Conservation (phyloP, 2,113 vertebrate genomes). For the Myrmecophaga tridactyla region DNA sequence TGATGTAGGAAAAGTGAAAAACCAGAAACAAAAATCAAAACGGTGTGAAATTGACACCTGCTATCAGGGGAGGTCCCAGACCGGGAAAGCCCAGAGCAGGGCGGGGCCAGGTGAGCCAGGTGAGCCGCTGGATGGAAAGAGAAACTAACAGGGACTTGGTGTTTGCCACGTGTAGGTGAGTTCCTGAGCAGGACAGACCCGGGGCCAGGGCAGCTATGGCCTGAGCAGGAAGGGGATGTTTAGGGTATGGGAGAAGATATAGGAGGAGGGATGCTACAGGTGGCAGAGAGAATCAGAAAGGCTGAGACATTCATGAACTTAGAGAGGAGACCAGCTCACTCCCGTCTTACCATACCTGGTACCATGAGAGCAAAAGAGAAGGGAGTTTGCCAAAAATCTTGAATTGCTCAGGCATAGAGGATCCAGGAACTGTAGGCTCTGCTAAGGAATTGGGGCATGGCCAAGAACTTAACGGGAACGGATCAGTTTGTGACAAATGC, state of each 20-base stretch:
- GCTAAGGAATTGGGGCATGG: fast-evolving
- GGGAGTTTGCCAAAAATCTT: neutral
- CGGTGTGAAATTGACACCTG: neutral
- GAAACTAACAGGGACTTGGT: neutral
- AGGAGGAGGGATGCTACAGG: too few species aligned
- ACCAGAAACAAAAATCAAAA: slow-evolving; percentile 33
- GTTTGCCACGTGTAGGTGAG: too few species aligned
- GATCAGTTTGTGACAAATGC: neutral
- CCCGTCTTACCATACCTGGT: neutral
- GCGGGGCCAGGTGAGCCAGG: neutral
- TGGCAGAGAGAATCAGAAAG: too few species aligned
- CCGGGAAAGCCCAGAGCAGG: neutral
- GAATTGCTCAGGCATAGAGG: too few species aligned
- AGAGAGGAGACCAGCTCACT: neutral
- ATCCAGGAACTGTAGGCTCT: neutral
- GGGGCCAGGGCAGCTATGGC: neutral
- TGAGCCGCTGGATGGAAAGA: neutral
- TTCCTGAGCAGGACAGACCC: too few species aligned
- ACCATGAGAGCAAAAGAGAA: neutral
- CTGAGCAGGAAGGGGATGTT: fast-evolving
- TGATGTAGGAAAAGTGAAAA: slow-evolving; percentile 70
- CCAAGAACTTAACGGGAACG: neutral
- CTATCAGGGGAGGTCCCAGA: neutral
- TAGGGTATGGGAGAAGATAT: fast-evolving
- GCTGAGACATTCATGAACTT: too few species aligned